These are phyloP conservation scores for Spodoptera exigua DNA, from an alignment of 2,888 invertebrate genomes.

Conservation along the genomic window DNA sequence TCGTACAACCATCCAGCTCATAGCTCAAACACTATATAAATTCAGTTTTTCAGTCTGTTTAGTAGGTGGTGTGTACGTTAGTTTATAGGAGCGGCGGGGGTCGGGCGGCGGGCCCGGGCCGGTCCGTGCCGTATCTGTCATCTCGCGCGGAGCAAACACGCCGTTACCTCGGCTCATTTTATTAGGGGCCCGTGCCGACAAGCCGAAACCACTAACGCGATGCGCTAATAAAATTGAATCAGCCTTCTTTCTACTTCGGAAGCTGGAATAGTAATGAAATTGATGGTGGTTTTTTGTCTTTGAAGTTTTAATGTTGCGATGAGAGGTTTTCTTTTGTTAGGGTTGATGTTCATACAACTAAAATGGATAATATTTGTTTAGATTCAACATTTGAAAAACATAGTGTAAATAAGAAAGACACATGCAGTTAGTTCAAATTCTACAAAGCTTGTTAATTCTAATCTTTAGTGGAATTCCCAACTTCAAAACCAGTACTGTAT, in stretches of 20 bases:
- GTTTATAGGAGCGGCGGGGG: constrained; percentile 74
- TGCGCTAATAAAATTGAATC: constrained; percentile 74
- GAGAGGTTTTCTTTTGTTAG: constrained; percentile 3
- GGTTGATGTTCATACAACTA: too few species aligned
- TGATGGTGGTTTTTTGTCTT: constrained; percentile 38
- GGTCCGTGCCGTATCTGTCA: constrained; percentile 86
- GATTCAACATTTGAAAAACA: too few species aligned
- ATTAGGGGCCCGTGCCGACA: constrained; percentile 79
- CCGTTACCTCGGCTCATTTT: constrained; percentile 86
- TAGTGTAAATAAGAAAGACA: too few species aligned
- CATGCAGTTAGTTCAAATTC: too few species aligned
- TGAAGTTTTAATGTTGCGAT: constrained; percentile 1
- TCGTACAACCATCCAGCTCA: constrained; percentile 24
- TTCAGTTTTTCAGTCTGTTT: constrained; percentile 61
- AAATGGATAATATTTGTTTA: too few species aligned
- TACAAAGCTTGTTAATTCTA: too few species aligned
- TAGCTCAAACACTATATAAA: constrained; percentile 54
- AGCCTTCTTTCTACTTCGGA: constrained; percentile 65
- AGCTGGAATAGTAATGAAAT: constrained; percentile 56
- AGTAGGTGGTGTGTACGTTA: constrained; percentile 70
- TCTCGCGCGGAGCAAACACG: constrained; percentile 84
- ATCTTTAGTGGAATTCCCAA: too few species aligned
- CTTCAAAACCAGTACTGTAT: too few species aligned
- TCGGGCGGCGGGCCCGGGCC: constrained; percentile 60
- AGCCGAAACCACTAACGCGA: constrained; percentile 71